Base-by-base conservation (phyloP, 2,888 invertebrate species). In the Trichopoda pennipes region DNA sequence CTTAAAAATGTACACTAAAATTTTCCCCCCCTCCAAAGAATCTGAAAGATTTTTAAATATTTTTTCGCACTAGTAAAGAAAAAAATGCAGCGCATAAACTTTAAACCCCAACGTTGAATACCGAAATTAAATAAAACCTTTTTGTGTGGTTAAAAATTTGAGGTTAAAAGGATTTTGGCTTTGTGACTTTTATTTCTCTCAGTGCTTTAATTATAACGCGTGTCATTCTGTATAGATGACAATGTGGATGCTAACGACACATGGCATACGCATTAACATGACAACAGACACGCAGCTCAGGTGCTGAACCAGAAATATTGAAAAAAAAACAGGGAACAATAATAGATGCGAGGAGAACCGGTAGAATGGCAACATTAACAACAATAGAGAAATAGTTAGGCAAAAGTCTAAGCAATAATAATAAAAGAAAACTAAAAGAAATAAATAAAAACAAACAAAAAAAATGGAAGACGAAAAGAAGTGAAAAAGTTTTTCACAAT, bases 211-310 rank as follows among this genome's bases (percentile, higher is more conserved):
- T 56, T 53, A 17, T 47, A 63, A 75, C 80, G 75, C 68, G 68
- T 76, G 81, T 56, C 38, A 19, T 63, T 70, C 38, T 53, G 60
- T 64, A 55, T 17, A 21, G 61, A 76, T 21, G 58, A 77, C 68
- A 63, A 70, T 64, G 75, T 56, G 38, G 74, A 75, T 74, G 74
- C 69, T 81, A 81, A 79, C 74, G 81, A 75, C 75, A 72, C 60
- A 63, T 75, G 72, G 74, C 83, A 83, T 77, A 83, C 81, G 79
- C 83, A 83, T 80, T 81, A 64, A 75, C 80, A 83, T 84, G 83
- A 84, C 83, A 80, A 81, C 83, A 81, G 84, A 83, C 84, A 79
- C 38, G 47, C 73, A 80, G 72, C 68, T 74, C 79, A 80, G 79
- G 79, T 80, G 79, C 75, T 74, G 63, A 70, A 80, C 68, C 49